A percentile compares a stretch with the other conserved stretches of the same genome.
These are phyloP conservation scores for Drosophila pandora DNA, from an alignment of 1,140 invertebrate species.

Conservation along the genomic window DNA sequence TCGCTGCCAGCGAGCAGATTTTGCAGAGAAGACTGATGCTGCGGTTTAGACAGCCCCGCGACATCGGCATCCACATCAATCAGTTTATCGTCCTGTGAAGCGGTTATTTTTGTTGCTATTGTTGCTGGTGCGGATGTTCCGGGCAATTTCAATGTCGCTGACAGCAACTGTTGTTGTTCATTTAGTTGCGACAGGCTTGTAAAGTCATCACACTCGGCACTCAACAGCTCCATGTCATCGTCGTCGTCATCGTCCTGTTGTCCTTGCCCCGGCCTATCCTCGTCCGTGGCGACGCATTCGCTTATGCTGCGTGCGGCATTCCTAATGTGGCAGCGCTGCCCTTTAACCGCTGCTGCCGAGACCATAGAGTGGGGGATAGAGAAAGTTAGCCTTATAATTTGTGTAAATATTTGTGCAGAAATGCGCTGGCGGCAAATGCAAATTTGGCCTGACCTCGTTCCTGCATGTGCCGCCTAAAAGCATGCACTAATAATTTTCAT, in stretches of 20 bases:
- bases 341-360: constrained; percentile 32
- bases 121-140: constrained; percentile 33
- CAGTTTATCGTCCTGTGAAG: constrained; percentile 62
- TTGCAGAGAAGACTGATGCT: constrained; percentile 71
- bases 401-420: constrained; percentile 68
- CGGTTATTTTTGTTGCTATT: constrained; percentile 3
- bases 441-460: constrained; percentile 71
- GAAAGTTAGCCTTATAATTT: constrained; percentile 53
- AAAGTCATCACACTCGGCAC: constrained; percentile 79
- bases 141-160: constrained; percentile 52
- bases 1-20: constrained; percentile 75
- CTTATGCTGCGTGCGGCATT: constrained; percentile 79
- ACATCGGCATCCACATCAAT: constrained; percentile 64
- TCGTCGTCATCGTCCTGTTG: constrained; percentile 26
- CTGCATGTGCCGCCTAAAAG: constrained; percentile 66
- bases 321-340: constrained; percentile 60
- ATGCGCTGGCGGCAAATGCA: constrained; percentile 53
- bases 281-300: constrained; percentile 74
- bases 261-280: constrained; percentile 35
- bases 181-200: constrained; percentile 83
- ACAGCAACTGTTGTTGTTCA: constrained; percentile 72
- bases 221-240: constrained; percentile 66
- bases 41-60: constrained; percentile 54
- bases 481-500: constrained; percentile 80
- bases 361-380: constrained; percentile 19